Evolutionary conservation across 2,113 vertebrate genomes (phyloP), one percentile per base, ranked within the genome.

Genomic region (Anas platyrhynchos): DNA sequence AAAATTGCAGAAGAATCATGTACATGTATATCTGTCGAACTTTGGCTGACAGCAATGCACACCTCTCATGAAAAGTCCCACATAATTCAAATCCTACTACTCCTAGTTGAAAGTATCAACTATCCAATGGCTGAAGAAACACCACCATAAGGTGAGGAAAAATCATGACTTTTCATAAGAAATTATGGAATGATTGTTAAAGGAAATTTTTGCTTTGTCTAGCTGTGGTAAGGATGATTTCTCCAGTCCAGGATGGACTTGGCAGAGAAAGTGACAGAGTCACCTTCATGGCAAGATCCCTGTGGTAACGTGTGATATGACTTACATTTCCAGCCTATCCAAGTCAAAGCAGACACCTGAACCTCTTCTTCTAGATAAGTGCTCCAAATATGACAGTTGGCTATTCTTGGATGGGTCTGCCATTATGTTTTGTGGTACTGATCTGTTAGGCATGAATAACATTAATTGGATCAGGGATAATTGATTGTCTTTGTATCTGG

Each of bases 31-130:
- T 48, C 46, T 62, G 41, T 61, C 25, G 9, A 75, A 22, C 27
- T 71, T 46, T 81, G 20, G 17, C 50, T 59, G 29, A 46, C 27
- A 61, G 4, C 5, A 56, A 5, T 0, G 0, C 52, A 26, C 50
- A 59, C 43, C 41, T 52, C 11, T 82, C 13, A 5, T 8, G 31
- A 67, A 41, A 79, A 8, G 1, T 79, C 12, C 7, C 9, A 1
- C 4, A 10, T 1, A 38, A 38, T 32, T 73, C 1, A 83, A 77
- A 54, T 55, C 21, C 56, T 32, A 5, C 27, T 31, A 2, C 1
- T 77, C 26, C 3, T 29, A 20, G 27, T 36, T 41, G 23, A 76
- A 90, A 41, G 8, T 6, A 56, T 58, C 41, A 62, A 29, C 32
- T 20, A 41, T 63, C 18, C 52, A 68, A 2, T 16, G n/a, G 12